Evolutionary conservation across 2,113 vertebrate genomes (phyloP).

Genomic region (Patagioenas fasciata): DNA sequence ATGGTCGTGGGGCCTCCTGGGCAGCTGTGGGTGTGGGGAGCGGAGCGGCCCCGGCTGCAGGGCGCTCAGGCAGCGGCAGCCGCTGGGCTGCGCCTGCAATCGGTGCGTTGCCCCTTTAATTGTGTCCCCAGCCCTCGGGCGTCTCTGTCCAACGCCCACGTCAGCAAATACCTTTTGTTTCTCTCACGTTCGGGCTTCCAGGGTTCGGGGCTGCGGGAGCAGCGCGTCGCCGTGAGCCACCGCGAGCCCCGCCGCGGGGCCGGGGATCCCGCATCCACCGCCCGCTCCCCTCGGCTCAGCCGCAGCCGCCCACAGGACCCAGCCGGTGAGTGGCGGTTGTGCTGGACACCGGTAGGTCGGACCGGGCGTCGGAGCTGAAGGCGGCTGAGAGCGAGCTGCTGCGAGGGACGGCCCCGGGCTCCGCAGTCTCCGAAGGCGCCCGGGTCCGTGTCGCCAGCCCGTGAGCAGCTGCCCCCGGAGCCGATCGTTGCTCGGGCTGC

Average conservation of each 20-base stretch:
- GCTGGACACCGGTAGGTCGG: neutral
- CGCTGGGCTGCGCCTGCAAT: slow-evolving; percentile 52
- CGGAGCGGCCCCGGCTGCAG: neutral
- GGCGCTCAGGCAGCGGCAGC: neutral
- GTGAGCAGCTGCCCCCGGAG: neutral
- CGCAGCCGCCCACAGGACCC: neutral
- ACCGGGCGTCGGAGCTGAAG: neutral
- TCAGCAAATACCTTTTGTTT: slow-evolving; percentile 91
- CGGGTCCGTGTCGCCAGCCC: neutral
- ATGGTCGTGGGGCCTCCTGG: neutral
- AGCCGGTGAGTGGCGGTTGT: neutral
- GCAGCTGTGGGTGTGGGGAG: neutral
- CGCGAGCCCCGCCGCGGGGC: neutral
- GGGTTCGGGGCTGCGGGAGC: slow-evolving; percentile 80
- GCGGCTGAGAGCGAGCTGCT: neutral
- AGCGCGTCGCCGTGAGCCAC: neutral
- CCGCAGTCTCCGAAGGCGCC: neutral
- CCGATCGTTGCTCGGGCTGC: neutral
- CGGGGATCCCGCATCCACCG: neutral
- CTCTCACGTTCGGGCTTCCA: slow-evolving; percentile 84
- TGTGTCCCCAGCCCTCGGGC: slow-evolving; percentile 95
- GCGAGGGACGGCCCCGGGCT: neutral
- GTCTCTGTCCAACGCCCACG: slow-evolving; percentile 93
- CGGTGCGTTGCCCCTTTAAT: slow-evolving; percentile 91
- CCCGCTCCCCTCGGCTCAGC: neutral